A percentile compares a stretch with the other conserved stretches of the same genome.
Evolutionary conservation across 2,888 invertebrate genomes (phyloP).

Genomic region (Leuctra nigra): DNA sequence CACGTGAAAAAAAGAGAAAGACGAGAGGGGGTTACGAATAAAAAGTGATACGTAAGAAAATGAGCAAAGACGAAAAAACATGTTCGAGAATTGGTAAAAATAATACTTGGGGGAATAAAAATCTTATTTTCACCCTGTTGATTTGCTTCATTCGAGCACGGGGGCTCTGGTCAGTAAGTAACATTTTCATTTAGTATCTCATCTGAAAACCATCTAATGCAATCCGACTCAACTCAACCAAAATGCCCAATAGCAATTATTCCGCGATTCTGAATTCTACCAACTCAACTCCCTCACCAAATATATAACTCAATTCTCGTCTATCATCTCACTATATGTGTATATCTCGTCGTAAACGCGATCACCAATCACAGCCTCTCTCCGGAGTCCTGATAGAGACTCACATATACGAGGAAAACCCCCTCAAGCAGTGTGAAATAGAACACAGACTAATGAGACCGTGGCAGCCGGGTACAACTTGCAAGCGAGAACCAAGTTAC

Average conservation of each 20-base stretch:
- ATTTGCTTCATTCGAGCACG: neutral
- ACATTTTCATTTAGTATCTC: neutral
- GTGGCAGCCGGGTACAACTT: too few relatives aligned
- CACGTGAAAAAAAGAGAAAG: neutral
- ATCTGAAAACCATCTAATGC: slow-evolving; percentile 1
- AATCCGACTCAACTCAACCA: neutral
- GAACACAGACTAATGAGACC: too few relatives aligned
- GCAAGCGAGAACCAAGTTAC: too few relatives aligned
- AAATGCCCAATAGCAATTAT: slow-evolving; percentile 16
- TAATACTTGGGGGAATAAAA: neutral
- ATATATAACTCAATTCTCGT: slow-evolving; percentile 11
- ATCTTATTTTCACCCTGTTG: neutral
- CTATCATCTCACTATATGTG: slow-evolving; percentile 7
- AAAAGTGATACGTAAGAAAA: slow-evolving; percentile 1
- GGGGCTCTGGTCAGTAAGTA: neutral
- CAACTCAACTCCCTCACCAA: too few relatives aligned
- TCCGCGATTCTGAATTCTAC: slow-evolving; percentile 12
- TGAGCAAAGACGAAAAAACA: neutral
- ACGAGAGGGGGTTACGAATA: neutral
- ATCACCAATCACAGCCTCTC: too few relatives aligned
- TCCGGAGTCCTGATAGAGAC: too few relatives aligned
- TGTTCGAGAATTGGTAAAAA: too few relatives aligned
- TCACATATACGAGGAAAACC: too few relatives aligned
- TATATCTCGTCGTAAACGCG: too few relatives aligned
- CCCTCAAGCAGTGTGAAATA: too few relatives aligned